phyloP scores from a whole-genome alignment of 2,888 invertebrate genomes.

The Tenthredo amoena region DNA sequence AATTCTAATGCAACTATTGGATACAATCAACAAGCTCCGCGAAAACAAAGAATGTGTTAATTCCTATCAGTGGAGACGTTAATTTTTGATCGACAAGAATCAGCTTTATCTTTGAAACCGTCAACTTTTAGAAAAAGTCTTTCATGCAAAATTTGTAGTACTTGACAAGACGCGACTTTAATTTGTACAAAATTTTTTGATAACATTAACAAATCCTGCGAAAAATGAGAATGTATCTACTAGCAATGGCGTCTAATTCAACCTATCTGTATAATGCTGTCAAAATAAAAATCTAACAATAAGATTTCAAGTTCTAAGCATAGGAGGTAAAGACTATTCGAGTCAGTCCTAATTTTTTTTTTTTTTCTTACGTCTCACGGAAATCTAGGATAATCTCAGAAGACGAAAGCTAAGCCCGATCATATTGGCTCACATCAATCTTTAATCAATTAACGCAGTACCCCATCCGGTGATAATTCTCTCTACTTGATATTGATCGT shows the following conservation, averaged over 20 bases:
- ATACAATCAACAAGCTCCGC: neutral
- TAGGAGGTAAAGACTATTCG: neutral
- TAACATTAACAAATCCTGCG: neutral
- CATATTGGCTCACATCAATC: neutral
- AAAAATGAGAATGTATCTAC: neutral
- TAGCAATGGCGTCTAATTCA: neutral
- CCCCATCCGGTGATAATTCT: neutral
- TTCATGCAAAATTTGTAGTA: neutral
- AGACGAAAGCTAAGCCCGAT: neutral
- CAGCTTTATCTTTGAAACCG: neutral
- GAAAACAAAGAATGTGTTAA: neutral
- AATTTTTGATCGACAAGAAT: neutral
- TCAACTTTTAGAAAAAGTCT: neutral
- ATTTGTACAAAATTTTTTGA: neutral
- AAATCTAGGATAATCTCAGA: neutral
- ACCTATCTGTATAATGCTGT: neutral
- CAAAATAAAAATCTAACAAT: neutral
- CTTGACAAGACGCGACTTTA: neutral
- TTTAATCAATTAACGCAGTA: neutral
- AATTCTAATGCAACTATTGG: neutral
- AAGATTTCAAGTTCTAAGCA: neutral
- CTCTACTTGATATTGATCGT: neutral
- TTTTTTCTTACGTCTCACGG: neutral
- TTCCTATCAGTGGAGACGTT: too few species aligned
- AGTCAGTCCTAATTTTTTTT: neutral